Evolutionary conservation across 2,888 invertebrate species (phyloP).

Genomic region (Cheilosia scutellata): DNA sequence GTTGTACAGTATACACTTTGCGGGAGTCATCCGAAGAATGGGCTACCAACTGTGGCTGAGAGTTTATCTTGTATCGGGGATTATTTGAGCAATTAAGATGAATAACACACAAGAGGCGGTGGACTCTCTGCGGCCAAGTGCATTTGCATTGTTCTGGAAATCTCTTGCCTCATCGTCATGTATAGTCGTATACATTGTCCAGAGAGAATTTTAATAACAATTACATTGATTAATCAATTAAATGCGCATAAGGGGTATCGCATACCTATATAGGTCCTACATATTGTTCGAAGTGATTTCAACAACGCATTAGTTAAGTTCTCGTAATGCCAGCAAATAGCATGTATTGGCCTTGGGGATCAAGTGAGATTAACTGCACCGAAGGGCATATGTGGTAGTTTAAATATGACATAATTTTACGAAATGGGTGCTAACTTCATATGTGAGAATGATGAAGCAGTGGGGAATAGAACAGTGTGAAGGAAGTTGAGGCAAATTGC

Average conservation of each 20-base stretch:
- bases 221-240: conserved; percentile 64
- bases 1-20: background rate
- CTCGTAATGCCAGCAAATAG: background rate
- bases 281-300: background rate
- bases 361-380: conserved; percentile 9
- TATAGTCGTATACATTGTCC: conserved; percentile 8
- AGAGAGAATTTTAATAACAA: conserved; percentile 55
- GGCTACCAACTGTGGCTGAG: conserved; percentile 27
- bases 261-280: too few species aligned
- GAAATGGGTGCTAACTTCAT: background rate
- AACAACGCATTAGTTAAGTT: too few species aligned
- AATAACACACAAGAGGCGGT: conserved; percentile 26
- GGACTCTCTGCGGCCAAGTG: background rate
- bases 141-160: conserved; percentile 17
- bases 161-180: background rate
- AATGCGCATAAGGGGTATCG: conserved; percentile 33
- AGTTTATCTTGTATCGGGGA: conserved; percentile 41
- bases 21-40: conserved; percentile 46
- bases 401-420: background rate
- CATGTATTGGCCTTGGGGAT: conserved; percentile 24
- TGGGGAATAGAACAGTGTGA: background rate
- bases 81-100: conserved; percentile 69
- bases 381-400: background rate
- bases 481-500: background rate
- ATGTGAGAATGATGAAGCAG: background rate